These are phyloP conservation scores for Neoaliturus tenellus DNA, from an alignment of 2,888 invertebrate genomes.

Conservation along the genomic window DNA sequence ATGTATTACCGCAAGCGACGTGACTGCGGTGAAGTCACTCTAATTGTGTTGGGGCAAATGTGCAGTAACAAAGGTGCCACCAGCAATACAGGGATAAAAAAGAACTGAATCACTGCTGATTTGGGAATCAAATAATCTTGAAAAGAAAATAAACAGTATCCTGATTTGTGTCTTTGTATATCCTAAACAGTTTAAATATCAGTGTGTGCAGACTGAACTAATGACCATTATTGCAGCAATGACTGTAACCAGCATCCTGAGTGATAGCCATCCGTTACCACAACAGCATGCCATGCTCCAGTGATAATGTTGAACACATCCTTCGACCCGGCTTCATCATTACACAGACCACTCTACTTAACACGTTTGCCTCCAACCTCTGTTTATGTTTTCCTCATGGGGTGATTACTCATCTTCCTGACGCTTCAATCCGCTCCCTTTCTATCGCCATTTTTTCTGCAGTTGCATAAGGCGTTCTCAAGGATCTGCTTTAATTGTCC, in stretches of 20 bases:
- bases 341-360: neutral
- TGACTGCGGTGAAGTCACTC: neutral
- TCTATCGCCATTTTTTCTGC: neutral
- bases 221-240: neutral
- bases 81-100: neutral
- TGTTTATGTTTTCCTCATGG: conserved; percentile 10
- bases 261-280: neutral
- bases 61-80: neutral
- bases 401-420: conserved; percentile 14
- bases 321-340: neutral
- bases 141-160: too few species aligned
- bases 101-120: too few species aligned
- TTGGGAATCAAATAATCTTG: too few species aligned
- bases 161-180: too few species aligned
- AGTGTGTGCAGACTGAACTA: too few species aligned
- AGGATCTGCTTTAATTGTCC: conserved; percentile 36
- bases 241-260: neutral
- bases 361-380: neutral
- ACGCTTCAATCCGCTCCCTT: conserved; percentile 12
- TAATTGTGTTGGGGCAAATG: neutral
- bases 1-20: neutral
- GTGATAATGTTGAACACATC: neutral
- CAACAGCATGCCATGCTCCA: neutral
- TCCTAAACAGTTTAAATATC: too few species aligned
- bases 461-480: conserved; percentile 32